These are phyloP conservation scores for Brachylomia viminalis DNA, from an alignment of 2,888 invertebrate genomes.

Conservation along the genomic window DNA sequence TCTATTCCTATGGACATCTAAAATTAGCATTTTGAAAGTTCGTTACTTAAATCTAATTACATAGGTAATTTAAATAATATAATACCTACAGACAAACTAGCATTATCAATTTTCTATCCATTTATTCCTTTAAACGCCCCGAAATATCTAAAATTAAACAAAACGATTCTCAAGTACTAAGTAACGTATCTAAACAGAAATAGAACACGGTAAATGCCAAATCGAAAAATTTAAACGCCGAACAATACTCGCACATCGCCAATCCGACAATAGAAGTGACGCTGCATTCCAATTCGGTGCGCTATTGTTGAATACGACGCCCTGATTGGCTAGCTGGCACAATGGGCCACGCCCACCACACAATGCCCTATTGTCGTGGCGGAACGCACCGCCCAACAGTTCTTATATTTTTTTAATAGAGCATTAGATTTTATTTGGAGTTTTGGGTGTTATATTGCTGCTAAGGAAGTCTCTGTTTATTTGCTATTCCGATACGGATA, in stretches of 20 bases:
- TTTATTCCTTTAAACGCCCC: not conserved
- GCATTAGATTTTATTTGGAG: conserved; percentile 55
- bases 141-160: not conserved
- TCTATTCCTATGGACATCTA: not conserved
- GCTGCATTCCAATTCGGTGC: conserved; percentile 87
- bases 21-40: not conserved
- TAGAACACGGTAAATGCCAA: conserved; percentile 67
- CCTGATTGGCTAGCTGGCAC: conserved; percentile 85
- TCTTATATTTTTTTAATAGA: conserved; percentile 64
- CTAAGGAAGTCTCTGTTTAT: not conserved
- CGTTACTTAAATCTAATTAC: not conserved
- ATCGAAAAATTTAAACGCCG: conserved; percentile 75
- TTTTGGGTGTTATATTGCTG: conserved; percentile 3
- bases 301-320: conserved; percentile 86
- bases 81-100: not conserved
- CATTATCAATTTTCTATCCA: not conserved
- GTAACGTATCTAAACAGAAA: conserved; percentile 49
- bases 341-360: conserved; percentile 89
- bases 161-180: not conserved
- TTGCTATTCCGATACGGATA: not conserved
- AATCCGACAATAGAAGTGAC: conserved; percentile 86
- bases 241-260: conserved; percentile 80
- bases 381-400: conserved; percentile 80
- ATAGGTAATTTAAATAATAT: not conserved
- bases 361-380: conserved; percentile 88